Evolutionary conservation across 2,113 vertebrate species (phyloP).

Genomic region (Craseonycteris thonglongyai): DNA sequence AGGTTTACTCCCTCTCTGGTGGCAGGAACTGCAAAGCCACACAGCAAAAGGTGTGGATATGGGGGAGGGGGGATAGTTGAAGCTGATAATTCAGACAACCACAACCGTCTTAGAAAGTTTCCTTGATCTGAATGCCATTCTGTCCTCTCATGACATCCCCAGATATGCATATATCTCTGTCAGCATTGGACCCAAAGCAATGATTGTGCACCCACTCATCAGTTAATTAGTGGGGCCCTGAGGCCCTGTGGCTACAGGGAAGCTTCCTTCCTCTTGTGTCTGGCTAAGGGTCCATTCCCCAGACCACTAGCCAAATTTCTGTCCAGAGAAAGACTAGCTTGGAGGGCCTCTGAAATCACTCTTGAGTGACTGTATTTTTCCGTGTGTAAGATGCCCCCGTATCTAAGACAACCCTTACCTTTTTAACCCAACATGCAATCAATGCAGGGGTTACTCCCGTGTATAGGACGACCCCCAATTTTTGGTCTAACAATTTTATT

Average conservation of each 20-base stretch:
- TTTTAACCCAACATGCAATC: too few species aligned
- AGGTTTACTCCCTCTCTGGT: neutral
- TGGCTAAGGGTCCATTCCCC: neutral
- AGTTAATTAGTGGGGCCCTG: neutral
- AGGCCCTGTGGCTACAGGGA: neutral
- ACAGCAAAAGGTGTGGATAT: neutral
- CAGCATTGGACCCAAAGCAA: neutral
- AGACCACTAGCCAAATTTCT: conserved; percentile 14
- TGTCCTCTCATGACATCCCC: neutral
- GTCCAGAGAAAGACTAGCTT: neutral
- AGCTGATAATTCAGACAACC: neutral
- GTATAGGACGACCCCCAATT: too few species aligned
- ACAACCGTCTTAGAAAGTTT: neutral
- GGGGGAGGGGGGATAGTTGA: neutral
- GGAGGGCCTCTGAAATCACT: conserved; percentile 1
- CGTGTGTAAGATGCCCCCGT: too few species aligned
- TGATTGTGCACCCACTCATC: neutral
- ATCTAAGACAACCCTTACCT: too few species aligned
- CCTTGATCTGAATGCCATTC: neutral
- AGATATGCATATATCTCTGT: neutral
- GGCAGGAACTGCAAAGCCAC: neutral
- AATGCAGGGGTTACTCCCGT: too few species aligned
- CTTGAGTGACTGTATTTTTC: too few species aligned
- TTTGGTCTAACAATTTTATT: too few species aligned
- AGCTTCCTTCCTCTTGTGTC: neutral